phyloP scores from a whole-genome alignment of 2,797 vertebrate genomes.

The Clarias laeviceps region DNA sequence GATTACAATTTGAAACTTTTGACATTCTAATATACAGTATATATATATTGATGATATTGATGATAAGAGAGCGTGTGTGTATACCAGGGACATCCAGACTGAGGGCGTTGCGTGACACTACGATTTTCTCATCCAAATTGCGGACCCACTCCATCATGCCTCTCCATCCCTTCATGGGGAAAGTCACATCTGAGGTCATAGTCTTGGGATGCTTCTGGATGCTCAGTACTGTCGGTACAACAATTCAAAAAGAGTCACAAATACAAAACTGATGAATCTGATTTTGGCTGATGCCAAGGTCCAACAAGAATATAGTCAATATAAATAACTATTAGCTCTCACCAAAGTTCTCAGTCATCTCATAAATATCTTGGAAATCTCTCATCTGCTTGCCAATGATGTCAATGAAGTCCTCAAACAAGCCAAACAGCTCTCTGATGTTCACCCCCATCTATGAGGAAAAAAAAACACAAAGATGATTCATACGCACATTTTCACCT shows the following conservation, averaged over 20 bases:
- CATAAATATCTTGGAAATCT: conserved; percentile 94
- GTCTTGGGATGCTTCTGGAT: conserved; percentile 92
- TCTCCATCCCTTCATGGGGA: conserved; percentile 95
- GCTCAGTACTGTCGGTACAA: conserved; percentile 77
- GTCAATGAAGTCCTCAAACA: conserved; percentile 93
- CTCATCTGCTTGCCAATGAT: conserved; percentile 96
- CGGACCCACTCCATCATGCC: conserved; percentile 94
- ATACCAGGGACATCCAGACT: conserved; percentile 85
- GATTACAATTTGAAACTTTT: background rate
- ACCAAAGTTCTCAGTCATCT: conserved; percentile 98
- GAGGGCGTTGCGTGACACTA: conserved; percentile 86
- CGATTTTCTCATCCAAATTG: conserved; percentile 91
- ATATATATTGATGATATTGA: background rate
- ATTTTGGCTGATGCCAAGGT: background rate
- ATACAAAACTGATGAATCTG: background rate
- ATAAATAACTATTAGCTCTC: conserved; percentile 62
- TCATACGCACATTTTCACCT: background rate
- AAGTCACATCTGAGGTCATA: conserved; percentile 86
- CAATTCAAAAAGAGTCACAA: background rate
- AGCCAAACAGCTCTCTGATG: conserved; percentile 86
- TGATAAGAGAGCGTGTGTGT: background rate
- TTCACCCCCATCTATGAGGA: conserved; percentile 85
- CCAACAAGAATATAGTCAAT: background rate
- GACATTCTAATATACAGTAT: background rate
- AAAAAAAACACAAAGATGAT: background rate